Evolutionary conservation across 2,797 vertebrate genomes (phyloP).

Genomic region (Champsocephalus gunnari): DNA sequence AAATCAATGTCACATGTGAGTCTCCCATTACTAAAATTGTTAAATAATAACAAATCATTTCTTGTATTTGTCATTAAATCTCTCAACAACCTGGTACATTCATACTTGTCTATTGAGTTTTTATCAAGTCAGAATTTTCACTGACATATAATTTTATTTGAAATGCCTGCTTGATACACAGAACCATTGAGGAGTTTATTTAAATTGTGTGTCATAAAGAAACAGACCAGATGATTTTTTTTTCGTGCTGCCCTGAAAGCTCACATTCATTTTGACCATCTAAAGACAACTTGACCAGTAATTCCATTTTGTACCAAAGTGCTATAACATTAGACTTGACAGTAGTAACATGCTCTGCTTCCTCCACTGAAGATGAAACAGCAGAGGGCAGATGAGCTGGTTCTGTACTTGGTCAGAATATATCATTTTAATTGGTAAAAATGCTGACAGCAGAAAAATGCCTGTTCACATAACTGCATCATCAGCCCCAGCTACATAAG

Average conservation of each 20-base stretch:
- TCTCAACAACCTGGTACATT: not conserved
- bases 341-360: not conserved
- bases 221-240: not conserved
- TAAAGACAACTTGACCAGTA: not conserved
- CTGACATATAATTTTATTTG: not conserved
- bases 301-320: not conserved
- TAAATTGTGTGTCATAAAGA: not conserved
- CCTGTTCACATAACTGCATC: slow-evolving; percentile 67
- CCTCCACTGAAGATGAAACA: slow-evolving; percentile 9
- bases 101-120: not conserved
- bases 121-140: not conserved
- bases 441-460: slow-evolving; percentile 74
- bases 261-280: not conserved
- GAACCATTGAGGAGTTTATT: not conserved
- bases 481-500: slow-evolving; percentile 63
- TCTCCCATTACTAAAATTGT: not conserved
- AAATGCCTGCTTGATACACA: not conserved
- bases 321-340: not conserved
- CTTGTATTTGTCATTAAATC: slow-evolving; percentile 9
- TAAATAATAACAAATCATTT: not conserved
- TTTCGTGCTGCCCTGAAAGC: not conserved
- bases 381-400: slow-evolving; percentile 43
- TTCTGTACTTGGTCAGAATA: slow-evolving; percentile 54
- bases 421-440: slow-evolving; percentile 69
- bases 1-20: not conserved